Percentiles rank a stretch among this genome's conserved stretches.
phyloP scores from a whole-genome alignment of 1,140 invertebrate species.

The Polypedilum pembai region DNA sequence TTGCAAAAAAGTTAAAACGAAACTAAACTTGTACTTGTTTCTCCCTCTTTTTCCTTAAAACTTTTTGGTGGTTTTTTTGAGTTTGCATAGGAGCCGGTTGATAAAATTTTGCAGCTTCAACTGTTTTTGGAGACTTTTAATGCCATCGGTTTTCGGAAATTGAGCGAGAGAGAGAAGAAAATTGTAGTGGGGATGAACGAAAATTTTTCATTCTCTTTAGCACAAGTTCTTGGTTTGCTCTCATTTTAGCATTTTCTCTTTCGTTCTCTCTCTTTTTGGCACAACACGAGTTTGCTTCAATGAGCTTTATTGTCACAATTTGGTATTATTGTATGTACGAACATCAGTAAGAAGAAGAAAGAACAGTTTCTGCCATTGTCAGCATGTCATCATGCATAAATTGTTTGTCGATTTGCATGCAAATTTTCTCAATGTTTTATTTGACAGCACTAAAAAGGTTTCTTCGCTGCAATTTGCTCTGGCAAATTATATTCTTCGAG shows the following conservation, averaged over 20 bases:
- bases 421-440: background rate
- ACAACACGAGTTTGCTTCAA: background rate
- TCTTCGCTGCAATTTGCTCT: too few relatives aligned
- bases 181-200: background rate
- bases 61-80: background rate
- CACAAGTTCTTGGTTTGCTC: background rate
- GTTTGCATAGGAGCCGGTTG: constrained; percentile 5
- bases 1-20: background rate
- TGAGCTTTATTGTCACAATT: constrained; percentile 12
- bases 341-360: too few relatives aligned
- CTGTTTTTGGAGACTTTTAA: background rate
- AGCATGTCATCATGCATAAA: constrained; percentile 11
- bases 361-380: background rate
- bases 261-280: background rate
- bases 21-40: too few relatives aligned
- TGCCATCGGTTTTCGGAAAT: background rate
- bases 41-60: background rate
- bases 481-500: background rate
- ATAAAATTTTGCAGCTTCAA: background rate
- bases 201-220: background rate
- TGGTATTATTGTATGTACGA: background rate
- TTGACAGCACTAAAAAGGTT: too few relatives aligned
- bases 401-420: constrained; percentile 11
- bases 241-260: background rate
- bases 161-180: background rate